Evolutionary conservation across 2,888 invertebrate species (phyloP).

Genomic region (Eupeodes luniger): DNA sequence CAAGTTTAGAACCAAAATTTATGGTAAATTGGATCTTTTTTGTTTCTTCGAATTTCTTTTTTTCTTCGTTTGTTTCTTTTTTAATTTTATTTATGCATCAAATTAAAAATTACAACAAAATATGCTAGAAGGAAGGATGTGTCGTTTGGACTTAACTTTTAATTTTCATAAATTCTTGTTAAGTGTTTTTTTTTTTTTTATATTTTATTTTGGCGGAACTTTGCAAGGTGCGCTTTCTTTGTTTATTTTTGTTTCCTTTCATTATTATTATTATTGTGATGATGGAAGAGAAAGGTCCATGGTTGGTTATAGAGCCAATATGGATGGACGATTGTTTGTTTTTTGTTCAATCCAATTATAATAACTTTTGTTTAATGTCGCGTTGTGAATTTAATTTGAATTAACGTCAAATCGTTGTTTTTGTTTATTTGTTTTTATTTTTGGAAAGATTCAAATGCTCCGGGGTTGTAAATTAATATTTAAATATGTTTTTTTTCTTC

Average conservation of each 20-base stretch:
- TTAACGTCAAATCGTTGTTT: slow-evolving; percentile 42
- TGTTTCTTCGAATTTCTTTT: slow-evolving; percentile 9
- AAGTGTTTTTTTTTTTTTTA: slow-evolving; percentile 77
- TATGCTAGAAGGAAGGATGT: slow-evolving; percentile 76
- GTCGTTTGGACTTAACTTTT: slow-evolving; percentile 80
- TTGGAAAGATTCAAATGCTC: neutral
- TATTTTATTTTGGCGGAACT: slow-evolving; percentile 17
- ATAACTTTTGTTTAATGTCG: slow-evolving; percentile 73
- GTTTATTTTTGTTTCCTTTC: slow-evolving; percentile 22
- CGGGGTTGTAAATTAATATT: neutral
- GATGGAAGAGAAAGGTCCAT: slow-evolving; percentile 40
- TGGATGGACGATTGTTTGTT: slow-evolving; percentile 67
- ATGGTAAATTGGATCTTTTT: slow-evolving; percentile 70
- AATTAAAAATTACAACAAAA: slow-evolving; percentile 72
- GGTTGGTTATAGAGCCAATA: slow-evolving; percentile 58
- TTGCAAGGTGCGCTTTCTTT: slow-evolving; percentile 26
- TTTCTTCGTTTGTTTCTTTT: slow-evolving; percentile 43
- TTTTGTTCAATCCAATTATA: slow-evolving; percentile 70
- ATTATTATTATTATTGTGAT: slow-evolving; percentile 21
- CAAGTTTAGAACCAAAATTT: slow-evolving; percentile 53
- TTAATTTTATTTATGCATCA: slow-evolving; percentile 74
- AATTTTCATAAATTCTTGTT: slow-evolving; percentile 83
- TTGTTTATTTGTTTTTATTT: slow-evolving; percentile 2
- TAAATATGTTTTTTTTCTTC: neutral
- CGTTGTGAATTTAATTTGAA: slow-evolving; percentile 56